Base-by-base conservation (phyloP, 2,113 vertebrate genomes). In the Orycteropus afer region DNA sequence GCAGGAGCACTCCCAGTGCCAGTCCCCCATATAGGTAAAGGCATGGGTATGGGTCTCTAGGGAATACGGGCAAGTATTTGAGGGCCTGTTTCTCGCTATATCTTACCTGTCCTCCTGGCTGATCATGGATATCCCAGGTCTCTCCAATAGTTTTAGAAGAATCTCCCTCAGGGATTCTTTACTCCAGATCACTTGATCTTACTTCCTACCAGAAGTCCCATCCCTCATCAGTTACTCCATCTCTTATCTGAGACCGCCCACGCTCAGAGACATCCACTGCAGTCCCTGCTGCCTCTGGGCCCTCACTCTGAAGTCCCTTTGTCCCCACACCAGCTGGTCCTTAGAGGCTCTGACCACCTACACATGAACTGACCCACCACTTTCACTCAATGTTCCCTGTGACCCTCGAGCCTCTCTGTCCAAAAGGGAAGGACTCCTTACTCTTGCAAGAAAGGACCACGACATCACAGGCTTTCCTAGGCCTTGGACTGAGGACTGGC, bases 401-500 rank as follows among this genome's bases (percentile, higher is more conserved):
- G 29, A 3, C 63, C 40, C 71, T 14, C 74, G 1, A 3, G 23
- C 85, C n/a, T 61, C 49, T 73, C 45, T n/a, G 7, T 25, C 61
- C n/a, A 29, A 23, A 47, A 18, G 2, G 3, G 10, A 49, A 2
- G 22, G 10, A 12, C 45, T 29, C 29, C 20, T 23, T 12, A 90
- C 91, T 2, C 0, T 0, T 0, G 5, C 0, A 7, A 4, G 20
- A 20, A 12, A 53, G 55, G 14, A n/a, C n/a, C 49, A 45, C 2
- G 0, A 0, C 1, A 10, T 40, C 23, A 11, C 18, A 7, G 7
- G 0, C 0, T 18, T 0, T 0, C 80, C 76, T 10, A 10, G 51
- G 73, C 22, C 1, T 1, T 34, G 37, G 10, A 89, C 37, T 14
- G 67, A 82, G 73, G 57, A 53, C 53, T 51, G 9, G 37, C 49